Conservation (phyloP, 2,113 vertebrate genomes). For the Bambusicola thoracicus region DNA sequence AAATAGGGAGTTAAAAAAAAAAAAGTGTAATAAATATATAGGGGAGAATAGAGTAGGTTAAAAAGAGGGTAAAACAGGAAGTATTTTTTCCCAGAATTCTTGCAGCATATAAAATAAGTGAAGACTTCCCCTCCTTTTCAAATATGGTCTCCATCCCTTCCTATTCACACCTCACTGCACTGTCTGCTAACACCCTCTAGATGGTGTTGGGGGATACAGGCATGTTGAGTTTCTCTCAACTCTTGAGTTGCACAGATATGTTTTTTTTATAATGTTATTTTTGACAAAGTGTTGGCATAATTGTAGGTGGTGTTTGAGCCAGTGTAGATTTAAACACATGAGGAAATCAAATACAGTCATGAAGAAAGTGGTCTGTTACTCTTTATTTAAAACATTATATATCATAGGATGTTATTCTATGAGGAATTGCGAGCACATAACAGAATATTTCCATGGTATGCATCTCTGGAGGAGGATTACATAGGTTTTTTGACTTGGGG, state of each 20-base stretch:
- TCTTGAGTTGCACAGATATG: background rate
- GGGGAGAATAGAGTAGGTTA: background rate
- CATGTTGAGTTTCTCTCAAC: background rate
- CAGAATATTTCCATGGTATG: background rate
- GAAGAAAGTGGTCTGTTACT: constrained; percentile 17
- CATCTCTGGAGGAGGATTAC: background rate
- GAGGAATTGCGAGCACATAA: background rate
- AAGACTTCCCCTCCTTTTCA: background rate
- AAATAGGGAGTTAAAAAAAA: background rate
- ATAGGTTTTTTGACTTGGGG: background rate
- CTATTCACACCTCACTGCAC: background rate
- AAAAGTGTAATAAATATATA: background rate
- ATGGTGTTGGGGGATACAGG: constrained; percentile 39
- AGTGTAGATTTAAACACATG: constrained; percentile 45
- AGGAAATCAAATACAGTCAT: constrained; percentile 7
- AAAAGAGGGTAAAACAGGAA: background rate
- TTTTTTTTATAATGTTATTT: constrained; percentile 1
- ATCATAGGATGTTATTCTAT: background rate
- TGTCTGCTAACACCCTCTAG: constrained; percentile 45
- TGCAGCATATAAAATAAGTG: background rate
- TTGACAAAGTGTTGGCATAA: constrained; percentile 52
- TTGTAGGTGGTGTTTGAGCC: constrained; percentile 66
- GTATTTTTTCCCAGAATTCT: background rate
- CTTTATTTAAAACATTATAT: background rate
- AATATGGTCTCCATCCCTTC: background rate